Percentiles rank a stretch among this genome's conserved stretches.
Conservation (phyloP, 2,797 vertebrate genomes). For the Platyrinchus mystaceus region DNA sequence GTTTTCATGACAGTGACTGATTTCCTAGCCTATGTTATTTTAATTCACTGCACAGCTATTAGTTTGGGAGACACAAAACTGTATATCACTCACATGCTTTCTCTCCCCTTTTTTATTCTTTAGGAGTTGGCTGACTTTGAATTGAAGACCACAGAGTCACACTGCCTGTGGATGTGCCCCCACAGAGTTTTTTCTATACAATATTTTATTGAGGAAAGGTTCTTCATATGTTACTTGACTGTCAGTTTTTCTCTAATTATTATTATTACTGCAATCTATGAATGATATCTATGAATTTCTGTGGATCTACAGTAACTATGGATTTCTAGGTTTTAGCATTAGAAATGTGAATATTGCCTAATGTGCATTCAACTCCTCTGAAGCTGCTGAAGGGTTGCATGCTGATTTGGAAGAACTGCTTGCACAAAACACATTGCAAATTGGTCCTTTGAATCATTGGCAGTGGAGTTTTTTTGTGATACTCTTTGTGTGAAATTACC, state of each 20-base stretch:
- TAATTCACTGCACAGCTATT: constrained; percentile 1
- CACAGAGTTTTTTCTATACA: constrained; percentile 1
- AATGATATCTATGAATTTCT: constrained; percentile 31
- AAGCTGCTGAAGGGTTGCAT: constrained; percentile 5
- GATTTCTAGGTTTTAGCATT: constrained; percentile 32
- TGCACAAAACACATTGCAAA: constrained; percentile 19
- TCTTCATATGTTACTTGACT: constrained; percentile 30
- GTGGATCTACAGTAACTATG: constrained; percentile 6
- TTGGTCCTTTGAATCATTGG: not conserved
- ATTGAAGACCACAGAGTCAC: constrained; percentile 19
- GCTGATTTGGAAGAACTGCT: constrained; percentile 38
- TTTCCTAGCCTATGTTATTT: not conserved
- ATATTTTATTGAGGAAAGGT: not conserved
- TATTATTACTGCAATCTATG: constrained; percentile 22
- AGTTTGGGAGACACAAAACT: not conserved
- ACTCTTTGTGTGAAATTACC: constrained; percentile 44
- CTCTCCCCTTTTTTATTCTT: not conserved
- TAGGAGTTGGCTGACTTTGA: constrained; percentile 17
- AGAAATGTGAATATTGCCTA: not conserved
- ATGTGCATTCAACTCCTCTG: not conserved
- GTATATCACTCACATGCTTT: not conserved
- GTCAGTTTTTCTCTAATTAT: constrained; percentile 41
- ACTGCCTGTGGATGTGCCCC: constrained; percentile 6
- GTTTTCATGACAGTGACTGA: not conserved
- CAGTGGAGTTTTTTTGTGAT: constrained; percentile 2